Conservation (phyloP, 2,113 vertebrate genomes). For the Barbus barbus region DNA sequence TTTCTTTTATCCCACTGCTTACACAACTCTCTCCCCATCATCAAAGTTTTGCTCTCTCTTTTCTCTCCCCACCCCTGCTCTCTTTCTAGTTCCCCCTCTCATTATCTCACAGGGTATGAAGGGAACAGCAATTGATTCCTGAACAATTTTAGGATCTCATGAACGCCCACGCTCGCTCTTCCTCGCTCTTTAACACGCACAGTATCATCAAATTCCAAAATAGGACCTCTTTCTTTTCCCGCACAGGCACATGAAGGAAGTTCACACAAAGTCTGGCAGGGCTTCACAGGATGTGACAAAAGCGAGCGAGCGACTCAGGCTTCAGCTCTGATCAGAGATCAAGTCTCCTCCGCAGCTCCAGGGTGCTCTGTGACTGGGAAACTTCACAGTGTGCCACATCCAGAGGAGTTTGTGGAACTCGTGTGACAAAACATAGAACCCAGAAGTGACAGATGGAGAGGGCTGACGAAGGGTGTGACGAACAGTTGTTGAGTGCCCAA, state of each 20-base stretch:
- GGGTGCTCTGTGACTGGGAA: neutral
- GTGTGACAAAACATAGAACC: neutral
- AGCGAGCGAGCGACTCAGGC: neutral
- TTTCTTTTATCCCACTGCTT: neutral
- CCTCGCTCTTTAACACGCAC: neutral
- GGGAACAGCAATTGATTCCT: neutral
- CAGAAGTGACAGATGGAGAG: neutral
- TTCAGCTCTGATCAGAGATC: slow-evolving; percentile 27
- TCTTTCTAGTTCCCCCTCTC: neutral
- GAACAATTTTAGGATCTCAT: neutral
- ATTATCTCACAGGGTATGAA: neutral
- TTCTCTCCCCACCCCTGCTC: slow-evolving; percentile 12
- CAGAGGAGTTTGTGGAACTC: neutral
- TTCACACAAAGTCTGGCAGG: neutral
- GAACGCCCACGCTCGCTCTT: neutral
- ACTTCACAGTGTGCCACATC: slow-evolving; percentile 14
- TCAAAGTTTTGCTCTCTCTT: slow-evolving; percentile 23
- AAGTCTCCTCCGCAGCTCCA: neutral
- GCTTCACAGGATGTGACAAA: slow-evolving; percentile 10
- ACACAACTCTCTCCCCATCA: neutral
- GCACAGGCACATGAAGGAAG: neutral
- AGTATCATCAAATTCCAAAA: slow-evolving; percentile 1
- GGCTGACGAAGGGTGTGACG: neutral
- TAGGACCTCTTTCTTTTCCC: slow-evolving; percentile 7
- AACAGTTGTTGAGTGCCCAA: neutral